Conservation (phyloP, 2,888 invertebrate genomes). For the Palloptera scutellata region DNA sequence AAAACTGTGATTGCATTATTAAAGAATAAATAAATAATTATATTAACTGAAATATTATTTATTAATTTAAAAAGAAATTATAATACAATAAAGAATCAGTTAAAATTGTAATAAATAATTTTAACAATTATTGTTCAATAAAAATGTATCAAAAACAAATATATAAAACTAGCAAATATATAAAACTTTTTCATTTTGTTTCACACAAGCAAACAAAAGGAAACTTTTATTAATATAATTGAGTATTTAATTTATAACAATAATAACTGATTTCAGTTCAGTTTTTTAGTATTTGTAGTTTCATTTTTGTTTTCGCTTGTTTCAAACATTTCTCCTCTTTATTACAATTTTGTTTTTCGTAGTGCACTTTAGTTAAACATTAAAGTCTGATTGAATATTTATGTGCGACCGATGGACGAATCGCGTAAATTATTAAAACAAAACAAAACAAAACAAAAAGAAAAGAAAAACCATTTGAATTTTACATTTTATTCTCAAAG, state of each 20-base stretch:
- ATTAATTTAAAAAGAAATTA: slow-evolving; percentile 18
- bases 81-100: slow-evolving; percentile 1
- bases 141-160: slow-evolving; percentile 9
- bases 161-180: neutral
- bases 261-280: slow-evolving; percentile 1
- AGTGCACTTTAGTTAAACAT: slow-evolving; percentile 57
- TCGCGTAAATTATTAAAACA: no score
- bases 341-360: slow-evolving; percentile 36
- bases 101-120: neutral
- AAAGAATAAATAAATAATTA: slow-evolving; percentile 12
- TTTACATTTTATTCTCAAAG: no score
- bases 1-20: neutral
- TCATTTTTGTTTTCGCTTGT: neutral
- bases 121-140: slow-evolving; percentile 1
- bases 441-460: no score
- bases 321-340: neutral
- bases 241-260: slow-evolving; percentile 37
- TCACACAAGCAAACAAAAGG: slow-evolving; percentile 14
- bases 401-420: no score
- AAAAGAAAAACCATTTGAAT: no score
- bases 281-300: neutral
- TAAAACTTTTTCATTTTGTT: no score
- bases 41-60: slow-evolving; percentile 13
- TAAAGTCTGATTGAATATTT: slow-evolving; percentile 51
- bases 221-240: slow-evolving; percentile 38